A percentile compares a stretch with the other conserved stretches of the same genome.
phyloP scores from a whole-genome alignment of 2,888 invertebrate genomes.

The Luperina nickerlii region DNA sequence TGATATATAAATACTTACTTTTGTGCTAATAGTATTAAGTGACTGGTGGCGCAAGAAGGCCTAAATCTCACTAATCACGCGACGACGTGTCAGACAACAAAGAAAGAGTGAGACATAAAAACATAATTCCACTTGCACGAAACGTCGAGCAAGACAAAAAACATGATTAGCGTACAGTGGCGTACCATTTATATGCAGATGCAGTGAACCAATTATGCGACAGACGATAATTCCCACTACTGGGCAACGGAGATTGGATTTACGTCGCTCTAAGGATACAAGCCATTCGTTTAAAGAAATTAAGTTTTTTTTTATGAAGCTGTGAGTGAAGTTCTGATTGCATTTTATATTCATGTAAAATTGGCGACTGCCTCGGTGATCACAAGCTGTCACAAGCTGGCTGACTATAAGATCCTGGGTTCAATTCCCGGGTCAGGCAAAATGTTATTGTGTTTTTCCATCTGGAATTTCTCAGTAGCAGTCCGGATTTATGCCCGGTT shows the following conservation, averaged over 20 bases:
- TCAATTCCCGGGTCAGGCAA: not conserved
- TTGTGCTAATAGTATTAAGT: not conserved
- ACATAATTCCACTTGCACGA: conserved; percentile 10
- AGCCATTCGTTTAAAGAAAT: conserved; percentile 34
- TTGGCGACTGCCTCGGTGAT: not conserved
- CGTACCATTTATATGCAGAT: conserved; percentile 69
- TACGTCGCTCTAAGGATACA: conserved; percentile 24
- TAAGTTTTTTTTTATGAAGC: not conserved
- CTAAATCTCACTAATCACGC: not conserved
- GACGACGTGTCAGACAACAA: not conserved
- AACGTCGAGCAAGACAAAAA: conserved; percentile 47
- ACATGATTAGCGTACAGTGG: conserved; percentile 57
- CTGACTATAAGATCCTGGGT: not conserved
- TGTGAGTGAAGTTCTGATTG: not conserved
- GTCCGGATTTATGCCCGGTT: not conserved
- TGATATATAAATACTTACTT: not conserved
- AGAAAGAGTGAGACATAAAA: conserved; percentile 19
- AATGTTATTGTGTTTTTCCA: not conserved
- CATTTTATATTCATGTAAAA: not conserved
- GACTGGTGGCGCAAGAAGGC: not conserved
- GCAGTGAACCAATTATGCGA: conserved; percentile 65
- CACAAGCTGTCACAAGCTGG: no score
- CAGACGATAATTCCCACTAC: conserved; percentile 59
- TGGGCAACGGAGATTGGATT: conserved; percentile 56
- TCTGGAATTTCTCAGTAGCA: not conserved